Evolutionary conservation across 2,113 vertebrate species (phyloP).

Genomic region (Pseudopodoces humilis): DNA sequence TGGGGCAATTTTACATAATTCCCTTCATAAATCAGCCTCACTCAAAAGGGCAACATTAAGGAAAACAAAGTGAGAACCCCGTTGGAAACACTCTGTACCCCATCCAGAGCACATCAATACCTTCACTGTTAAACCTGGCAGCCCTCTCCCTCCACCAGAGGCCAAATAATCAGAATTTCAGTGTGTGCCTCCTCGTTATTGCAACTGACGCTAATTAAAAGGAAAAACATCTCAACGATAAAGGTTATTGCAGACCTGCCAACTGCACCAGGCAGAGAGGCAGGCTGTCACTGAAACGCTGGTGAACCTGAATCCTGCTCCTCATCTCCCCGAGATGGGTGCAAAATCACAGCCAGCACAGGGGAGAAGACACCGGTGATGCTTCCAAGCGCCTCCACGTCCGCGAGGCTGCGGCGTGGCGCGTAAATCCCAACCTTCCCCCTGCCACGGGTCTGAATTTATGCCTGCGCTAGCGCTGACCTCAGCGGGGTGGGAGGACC

Average conservation of each 20-base stretch:
- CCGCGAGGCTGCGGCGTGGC: fast-evolving
- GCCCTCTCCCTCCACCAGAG: neutral
- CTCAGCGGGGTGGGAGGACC: neutral
- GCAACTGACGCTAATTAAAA: constrained; percentile 44
- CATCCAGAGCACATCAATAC: constrained; percentile 12
- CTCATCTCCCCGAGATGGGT: fast-evolving
- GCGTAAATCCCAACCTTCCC: neutral
- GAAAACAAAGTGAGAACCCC: neutral
- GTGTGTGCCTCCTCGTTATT: neutral
- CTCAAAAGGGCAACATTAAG: constrained; percentile 2
- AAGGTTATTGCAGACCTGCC: neutral
- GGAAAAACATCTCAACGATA: neutral
- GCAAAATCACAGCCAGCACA: fast-evolving
- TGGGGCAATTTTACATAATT: neutral
- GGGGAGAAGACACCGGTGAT: fast-evolving
- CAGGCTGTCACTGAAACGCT: neutral
- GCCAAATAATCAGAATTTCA: constrained; percentile 33
- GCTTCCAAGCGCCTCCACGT: fast-evolving
- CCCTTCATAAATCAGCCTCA: neutral
- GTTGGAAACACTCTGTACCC: constrained; percentile 1
- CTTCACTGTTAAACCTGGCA: constrained; percentile 40
- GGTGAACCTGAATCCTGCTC: neutral
- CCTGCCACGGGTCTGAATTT: neutral
- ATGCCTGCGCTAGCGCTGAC: neutral
- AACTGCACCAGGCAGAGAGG: neutral